These are phyloP conservation scores for Boloria euphrosyne DNA, from an alignment of 2,888 invertebrate species.

Conservation along the genomic window DNA sequence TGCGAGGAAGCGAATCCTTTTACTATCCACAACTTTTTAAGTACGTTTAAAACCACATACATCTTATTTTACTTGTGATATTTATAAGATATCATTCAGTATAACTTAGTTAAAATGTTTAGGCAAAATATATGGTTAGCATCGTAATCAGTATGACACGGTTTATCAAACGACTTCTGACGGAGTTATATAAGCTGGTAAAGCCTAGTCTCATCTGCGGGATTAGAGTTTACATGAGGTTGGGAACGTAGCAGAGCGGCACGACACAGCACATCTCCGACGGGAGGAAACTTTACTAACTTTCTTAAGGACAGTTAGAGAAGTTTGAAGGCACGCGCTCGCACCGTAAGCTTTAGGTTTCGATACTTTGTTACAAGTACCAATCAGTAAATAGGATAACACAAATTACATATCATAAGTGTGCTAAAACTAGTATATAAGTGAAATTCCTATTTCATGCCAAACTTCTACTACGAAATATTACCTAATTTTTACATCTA, in stretches of 20 bases:
- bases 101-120: too few relatives aligned
- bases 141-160: conserved; percentile 47
- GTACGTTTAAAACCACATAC: conserved; percentile 34
- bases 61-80: background rate
- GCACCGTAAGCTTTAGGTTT: conserved; percentile 75
- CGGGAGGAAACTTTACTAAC: conserved; percentile 75
- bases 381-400: conserved; percentile 10
- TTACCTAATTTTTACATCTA: too few relatives aligned
- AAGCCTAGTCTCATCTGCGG: conserved; percentile 77
- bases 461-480: too few relatives aligned
- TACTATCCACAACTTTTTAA: conserved; percentile 47
- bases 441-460: background rate
- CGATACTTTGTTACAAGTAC: conserved; percentile 65
- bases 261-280: conserved; percentile 69
- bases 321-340: conserved; percentile 79
- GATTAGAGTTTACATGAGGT: conserved; percentile 77
- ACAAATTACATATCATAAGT: conserved; percentile 3
- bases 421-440: background rate
- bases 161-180: conserved; percentile 69
- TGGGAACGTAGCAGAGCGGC: conserved; percentile 52
- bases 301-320: conserved; percentile 79
- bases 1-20: conserved; percentile 58
- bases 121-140: conserved; percentile 5
- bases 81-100: too few relatives aligned
- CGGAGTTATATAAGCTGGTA: conserved; percentile 73